Conservation (phyloP, 2,113 vertebrate genomes). For the Pedionomus torquatus region DNA sequence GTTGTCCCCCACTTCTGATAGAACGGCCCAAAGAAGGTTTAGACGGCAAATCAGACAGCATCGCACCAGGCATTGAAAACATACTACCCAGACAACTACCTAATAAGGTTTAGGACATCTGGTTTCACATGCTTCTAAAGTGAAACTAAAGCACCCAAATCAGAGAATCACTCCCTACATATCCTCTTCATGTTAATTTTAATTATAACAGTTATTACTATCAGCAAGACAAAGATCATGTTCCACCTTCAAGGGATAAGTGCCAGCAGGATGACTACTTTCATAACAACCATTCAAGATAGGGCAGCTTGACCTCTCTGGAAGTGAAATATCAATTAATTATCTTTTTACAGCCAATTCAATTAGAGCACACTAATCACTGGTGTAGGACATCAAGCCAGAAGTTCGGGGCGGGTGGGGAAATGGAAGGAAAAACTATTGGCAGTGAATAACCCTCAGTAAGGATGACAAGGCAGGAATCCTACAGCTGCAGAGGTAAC, state of each 20-base stretch:
- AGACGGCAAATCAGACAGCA: background rate
- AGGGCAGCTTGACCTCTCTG: conserved; percentile 80
- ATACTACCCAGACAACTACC: background rate
- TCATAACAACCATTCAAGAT: conserved; percentile 46
- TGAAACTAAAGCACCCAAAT: background rate
- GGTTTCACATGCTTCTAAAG: background rate
- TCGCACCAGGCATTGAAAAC: background rate
- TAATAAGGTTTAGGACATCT: background rate
- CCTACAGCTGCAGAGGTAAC: background rate
- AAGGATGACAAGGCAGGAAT: background rate
- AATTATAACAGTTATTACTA: conserved; percentile 65
- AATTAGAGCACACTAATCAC: conserved; percentile 79
- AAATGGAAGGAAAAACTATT: background rate
- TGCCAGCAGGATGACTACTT: conserved; percentile 44
- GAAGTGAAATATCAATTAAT: conserved; percentile 79
- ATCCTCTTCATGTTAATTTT: conserved; percentile 47
- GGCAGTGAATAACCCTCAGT: background rate
- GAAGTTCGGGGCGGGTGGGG: background rate
- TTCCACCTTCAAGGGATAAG: conserved; percentile 46
- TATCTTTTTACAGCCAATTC: conserved; percentile 78
- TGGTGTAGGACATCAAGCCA: conserved; percentile 71
- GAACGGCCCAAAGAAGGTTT: background rate
- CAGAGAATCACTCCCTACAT: background rate
- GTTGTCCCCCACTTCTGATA: background rate
- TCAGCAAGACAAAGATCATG: conserved; percentile 75